Evolutionary conservation across 2,888 invertebrate species (phyloP), one percentile per base, ranked within the genome.

Genomic region (Volucella bombylans): DNA sequence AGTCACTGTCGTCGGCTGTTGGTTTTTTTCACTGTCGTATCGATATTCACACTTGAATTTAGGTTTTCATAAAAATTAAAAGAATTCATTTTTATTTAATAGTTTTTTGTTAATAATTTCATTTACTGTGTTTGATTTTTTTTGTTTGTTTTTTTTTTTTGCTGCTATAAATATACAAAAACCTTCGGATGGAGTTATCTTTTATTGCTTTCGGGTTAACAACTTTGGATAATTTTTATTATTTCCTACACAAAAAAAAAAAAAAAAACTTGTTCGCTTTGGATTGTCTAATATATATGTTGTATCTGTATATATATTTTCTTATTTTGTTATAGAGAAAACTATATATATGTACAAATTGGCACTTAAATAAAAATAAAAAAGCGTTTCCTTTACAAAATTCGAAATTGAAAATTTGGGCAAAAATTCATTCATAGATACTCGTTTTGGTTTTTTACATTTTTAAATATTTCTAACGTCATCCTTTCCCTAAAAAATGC

Each of bases 101-200:
- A 12, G 15, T 61, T 49, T 18, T 49, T 6, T 31, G 31, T 31
- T 31, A 71, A 64, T 8, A 50, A 41, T 68, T 52, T 50, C 10
- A 62, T 55, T 49, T 31, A 57, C 18, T 15, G 9, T 47, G 57
- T 68, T 50, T 3, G 49, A 64, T 4, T 23, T 14, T 14, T 6
- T 14, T 23, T 43, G 55, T 73, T 54, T 4, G 14, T 14, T 14
- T 6, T 14, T 23, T 43, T 61, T 73, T 54, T 38, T 68, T 62
- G 67, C 47, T 67, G 73, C 45, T 82, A 82, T 73, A 78, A 82
- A 78, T 73, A 73, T 82, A 82, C 67, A 78, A 82, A 82, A 78
- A 64, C 62, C 78, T 78, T 77, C 82, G 78, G 82, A 82, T 78
- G 72, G 72, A 77, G 77, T 79, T 79, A 59, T 79, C 59, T 74